Evolutionary conservation across 2,113 vertebrate species (phyloP).

Genomic region (Tupaia chinensis): DNA sequence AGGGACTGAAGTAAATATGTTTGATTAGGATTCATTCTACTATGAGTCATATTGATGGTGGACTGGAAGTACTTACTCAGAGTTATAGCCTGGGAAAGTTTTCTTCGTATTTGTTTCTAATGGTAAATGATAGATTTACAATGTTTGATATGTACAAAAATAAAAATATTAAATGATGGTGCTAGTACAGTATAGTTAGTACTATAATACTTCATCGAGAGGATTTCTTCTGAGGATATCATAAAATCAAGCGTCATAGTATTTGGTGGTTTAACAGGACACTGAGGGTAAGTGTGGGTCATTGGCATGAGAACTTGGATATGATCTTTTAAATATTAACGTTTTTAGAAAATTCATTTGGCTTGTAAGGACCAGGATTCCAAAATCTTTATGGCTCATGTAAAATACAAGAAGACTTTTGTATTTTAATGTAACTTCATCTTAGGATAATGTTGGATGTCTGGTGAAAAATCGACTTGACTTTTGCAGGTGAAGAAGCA

Average conservation of each 20-base stretch:
- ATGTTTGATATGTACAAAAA: constrained; percentile 55
- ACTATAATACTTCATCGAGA: constrained; percentile 33
- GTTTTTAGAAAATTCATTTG: background rate
- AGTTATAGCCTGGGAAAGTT: background rate
- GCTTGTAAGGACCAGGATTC: background rate
- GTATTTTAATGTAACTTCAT: constrained; percentile 31
- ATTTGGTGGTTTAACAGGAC: background rate
- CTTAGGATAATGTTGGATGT: background rate
- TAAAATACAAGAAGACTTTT: background rate
- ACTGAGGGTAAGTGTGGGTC: constrained; percentile 19
- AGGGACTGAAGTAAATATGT: constrained; percentile 52
- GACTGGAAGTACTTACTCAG: constrained; percentile 12
- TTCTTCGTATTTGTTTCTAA: constrained; percentile 44
- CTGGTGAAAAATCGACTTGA: background rate
- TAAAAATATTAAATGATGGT: constrained; percentile 56
- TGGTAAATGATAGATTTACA: constrained; percentile 53
- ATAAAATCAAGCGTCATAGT: background rate
- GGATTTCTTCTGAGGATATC: constrained; percentile 21
- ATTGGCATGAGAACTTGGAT: background rate
- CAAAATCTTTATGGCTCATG: constrained; percentile 2
- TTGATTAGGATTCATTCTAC: constrained; percentile 46
- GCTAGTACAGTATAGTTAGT: background rate
- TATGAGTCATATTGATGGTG: constrained; percentile 35
- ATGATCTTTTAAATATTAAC: constrained; percentile 41
- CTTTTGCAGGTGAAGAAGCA: background rate